phyloP scores from a whole-genome alignment of 2,888 invertebrate species.

The Cataglyphis albicans region DNA sequence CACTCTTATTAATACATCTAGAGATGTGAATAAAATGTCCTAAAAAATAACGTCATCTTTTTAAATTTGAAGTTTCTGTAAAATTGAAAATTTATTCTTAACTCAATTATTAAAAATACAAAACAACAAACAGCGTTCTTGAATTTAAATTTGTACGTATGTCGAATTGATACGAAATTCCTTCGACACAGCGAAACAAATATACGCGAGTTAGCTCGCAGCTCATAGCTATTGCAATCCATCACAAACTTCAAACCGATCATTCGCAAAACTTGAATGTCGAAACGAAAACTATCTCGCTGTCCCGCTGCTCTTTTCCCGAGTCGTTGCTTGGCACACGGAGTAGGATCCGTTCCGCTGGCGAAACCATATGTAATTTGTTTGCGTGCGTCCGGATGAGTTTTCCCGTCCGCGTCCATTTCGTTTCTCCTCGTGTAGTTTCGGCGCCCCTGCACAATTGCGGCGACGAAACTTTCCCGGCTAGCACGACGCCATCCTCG shows the following conservation, averaged over 20 bases:
- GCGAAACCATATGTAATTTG: conserved; percentile 32
- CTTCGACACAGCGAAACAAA: background rate
- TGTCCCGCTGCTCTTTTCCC: background rate
- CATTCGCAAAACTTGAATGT: conserved; percentile 43
- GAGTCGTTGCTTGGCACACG: background rate
- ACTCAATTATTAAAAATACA: background rate
- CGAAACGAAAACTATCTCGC: conserved; percentile 4
- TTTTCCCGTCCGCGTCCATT: conserved; percentile 40
- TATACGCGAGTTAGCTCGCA: background rate
- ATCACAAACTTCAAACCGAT: conserved; percentile 35
- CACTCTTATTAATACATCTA: background rate
- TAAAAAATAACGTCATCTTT: background rate
- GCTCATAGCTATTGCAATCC: conserved; percentile 34
- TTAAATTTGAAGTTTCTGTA: background rate
- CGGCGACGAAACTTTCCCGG: conserved; percentile 74
- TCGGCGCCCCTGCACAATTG: conserved; percentile 17
- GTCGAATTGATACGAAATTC: background rate
- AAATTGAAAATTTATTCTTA: background rate
- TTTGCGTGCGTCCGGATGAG: conserved; percentile 28
- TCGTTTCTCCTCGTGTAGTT: conserved; percentile 17
- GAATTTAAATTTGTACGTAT: background rate
- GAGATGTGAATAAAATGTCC: background rate
- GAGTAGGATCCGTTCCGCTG: conserved; percentile 10
- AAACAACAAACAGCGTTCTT: background rate
- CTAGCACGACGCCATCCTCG: conserved; percentile 78